A percentile compares a stretch with the other conserved stretches of the same genome.
These are phyloP conservation scores for Lepidocyrtoides sp. DNA, from an alignment of 2,888 invertebrate species.

Conservation along the genomic window DNA sequence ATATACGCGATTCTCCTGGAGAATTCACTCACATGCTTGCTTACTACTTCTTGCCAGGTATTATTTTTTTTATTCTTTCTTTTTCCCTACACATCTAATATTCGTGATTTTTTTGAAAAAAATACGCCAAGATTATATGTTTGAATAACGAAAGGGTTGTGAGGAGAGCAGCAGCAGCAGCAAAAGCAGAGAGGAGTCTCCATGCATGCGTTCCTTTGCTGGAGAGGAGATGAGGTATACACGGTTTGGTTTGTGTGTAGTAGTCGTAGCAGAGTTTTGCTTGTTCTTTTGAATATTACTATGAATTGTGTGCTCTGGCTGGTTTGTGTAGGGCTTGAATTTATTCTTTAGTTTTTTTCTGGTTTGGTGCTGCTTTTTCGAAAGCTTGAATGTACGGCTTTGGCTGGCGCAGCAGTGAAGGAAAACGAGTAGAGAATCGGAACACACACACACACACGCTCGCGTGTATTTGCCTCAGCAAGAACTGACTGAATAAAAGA, in stretches of 20 bases:
- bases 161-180: neutral
- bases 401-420: neutral
- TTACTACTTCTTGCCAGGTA: neutral
- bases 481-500: slow-evolving; percentile 65
- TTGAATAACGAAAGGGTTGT: slow-evolving; percentile 51
- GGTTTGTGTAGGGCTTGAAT: neutral
- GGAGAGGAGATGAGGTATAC: no score
- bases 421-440: slow-evolving; percentile 35
- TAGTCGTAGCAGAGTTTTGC: neutral
- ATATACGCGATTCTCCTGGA: slow-evolving; percentile 38
- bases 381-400: neutral
- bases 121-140: slow-evolving; percentile 46
- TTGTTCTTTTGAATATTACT: neutral
- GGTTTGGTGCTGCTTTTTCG: slow-evolving; percentile 9
- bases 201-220: slow-evolving; percentile 11
- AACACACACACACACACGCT: slow-evolving; percentile 38
- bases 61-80: neutral
- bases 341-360: neutral
- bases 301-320: neutral
- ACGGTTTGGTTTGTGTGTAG: slow-evolving; percentile 1
- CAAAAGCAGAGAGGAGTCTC: neutral
- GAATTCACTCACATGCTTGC: slow-evolving; percentile 58
- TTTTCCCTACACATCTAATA: slow-evolving; percentile 70
- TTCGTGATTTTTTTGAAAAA: slow-evolving; percentile 62
- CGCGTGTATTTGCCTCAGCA: slow-evolving; percentile 54